Evolutionary conservation across 2,888 invertebrate genomes (phyloP).

Genomic region (Pteria penguin): DNA sequence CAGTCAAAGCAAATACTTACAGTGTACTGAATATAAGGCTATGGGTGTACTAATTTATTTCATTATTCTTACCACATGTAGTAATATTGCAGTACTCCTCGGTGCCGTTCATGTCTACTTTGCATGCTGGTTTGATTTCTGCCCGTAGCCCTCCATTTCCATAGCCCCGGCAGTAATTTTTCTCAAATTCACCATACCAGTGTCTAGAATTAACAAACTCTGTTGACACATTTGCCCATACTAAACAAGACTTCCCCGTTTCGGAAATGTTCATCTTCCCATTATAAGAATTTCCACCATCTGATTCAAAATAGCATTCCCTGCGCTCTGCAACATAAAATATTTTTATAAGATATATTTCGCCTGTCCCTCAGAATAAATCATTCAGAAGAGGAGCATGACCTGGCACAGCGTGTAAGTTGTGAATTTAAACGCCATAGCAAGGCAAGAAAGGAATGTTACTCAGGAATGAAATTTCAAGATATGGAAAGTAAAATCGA

Average conservation of each 20-base stretch:
- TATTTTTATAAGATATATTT: too few relatives aligned
- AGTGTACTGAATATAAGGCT: too few relatives aligned
- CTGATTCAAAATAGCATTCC: constrained; percentile 45
- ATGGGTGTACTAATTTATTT: too few relatives aligned
- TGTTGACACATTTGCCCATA: constrained; percentile 26
- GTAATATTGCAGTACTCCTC: constrained; percentile 37
- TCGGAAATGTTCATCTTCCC: constrained; percentile 35
- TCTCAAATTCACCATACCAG: constrained; percentile 43
- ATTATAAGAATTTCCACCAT: constrained; percentile 47
- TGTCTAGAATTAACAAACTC: background rate
- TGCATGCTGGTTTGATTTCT: constrained; percentile 23
- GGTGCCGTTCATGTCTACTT: constrained; percentile 5
- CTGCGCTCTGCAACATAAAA: constrained; percentile 34
- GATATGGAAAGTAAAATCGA: too few relatives aligned
- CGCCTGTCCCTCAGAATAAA: too few relatives aligned
- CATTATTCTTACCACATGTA: constrained; percentile 36
- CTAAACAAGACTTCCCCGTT: constrained; percentile 35
- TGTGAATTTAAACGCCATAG: too few relatives aligned
- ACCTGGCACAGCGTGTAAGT: too few relatives aligned
- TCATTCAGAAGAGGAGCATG: too few relatives aligned
- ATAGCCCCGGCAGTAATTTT: constrained; percentile 42
- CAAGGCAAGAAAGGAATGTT: too few relatives aligned
- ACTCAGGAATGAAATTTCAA: too few relatives aligned
- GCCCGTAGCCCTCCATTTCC: background rate
- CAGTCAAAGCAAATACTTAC: too few relatives aligned